Base-by-base conservation (phyloP, 2,888 invertebrate genomes). In the Candidula unifasciata region DNA sequence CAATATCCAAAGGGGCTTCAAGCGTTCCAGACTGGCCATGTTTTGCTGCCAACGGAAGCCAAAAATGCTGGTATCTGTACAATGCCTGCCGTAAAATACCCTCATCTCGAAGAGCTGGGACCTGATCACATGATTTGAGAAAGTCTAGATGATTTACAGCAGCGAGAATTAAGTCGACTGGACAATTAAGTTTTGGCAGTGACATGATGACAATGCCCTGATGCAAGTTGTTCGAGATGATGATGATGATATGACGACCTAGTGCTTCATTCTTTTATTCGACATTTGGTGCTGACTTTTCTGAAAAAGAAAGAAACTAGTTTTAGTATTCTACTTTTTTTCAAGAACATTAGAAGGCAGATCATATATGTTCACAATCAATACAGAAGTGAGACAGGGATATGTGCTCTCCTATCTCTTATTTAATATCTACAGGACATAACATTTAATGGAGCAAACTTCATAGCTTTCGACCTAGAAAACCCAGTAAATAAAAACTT, bases 1-100 rank as follows among this genome's bases (percentile, higher is more conserved):
- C 94, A n/a, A 94, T 93, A 88, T 94, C 94, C 35, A 94, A 76
- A 16, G 94, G 93, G 60, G 93, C 93, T 27, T 92, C 89, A 82
- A 89, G 84, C 74, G 85, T 83, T 16, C 0, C 21, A 57, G 88
- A 81, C 37, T 88, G 84, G n/a, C n/a, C 27, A 80, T 89, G 83
- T 54, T 89, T 87, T 24, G 92, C 93, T 88, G 92, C 92, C 83
- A 94, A 90, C 33, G 94, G 94, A 30, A 94, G 89, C 94, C 94
- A 94, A 69, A 90, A 91, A 60, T 89, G 88, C 85, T 94, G 93
- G 87, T 94, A 94, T 57, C 94, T 89, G 79, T 94, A 90, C 44
- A 94, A 91, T 21, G 94, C 94, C 81, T 93, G 92, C 52, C 92
- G 89, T 57, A 94, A 91, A 27, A 93, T 91, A 52, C 91, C 90